Evolutionary conservation across 2,113 vertebrate genomes (phyloP).

Genomic region (Istiophorus platypterus): DNA sequence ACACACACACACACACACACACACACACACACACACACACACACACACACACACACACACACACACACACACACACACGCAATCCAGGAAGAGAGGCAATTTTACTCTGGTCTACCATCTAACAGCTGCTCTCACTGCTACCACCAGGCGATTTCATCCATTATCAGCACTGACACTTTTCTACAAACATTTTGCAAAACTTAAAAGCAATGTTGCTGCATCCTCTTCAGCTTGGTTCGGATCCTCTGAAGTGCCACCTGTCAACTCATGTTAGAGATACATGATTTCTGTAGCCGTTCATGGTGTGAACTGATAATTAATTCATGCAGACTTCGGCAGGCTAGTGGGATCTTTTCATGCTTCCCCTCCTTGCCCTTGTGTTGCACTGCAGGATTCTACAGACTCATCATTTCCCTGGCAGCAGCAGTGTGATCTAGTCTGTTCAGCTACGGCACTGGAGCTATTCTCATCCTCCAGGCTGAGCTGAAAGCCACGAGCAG

Average conservation of each 20-base stretch:
- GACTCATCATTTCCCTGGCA: constrained; percentile 64
- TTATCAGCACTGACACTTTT: neutral
- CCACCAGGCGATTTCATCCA: constrained; percentile 7
- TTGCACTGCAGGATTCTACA: constrained; percentile 60
- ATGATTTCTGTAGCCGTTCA: neutral
- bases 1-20: constrained; percentile 21
- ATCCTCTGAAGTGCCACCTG: neutral
- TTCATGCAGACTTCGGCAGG: constrained; percentile 1
- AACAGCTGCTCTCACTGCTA: constrained; percentile 47
- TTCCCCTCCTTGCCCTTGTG: constrained; percentile 61
- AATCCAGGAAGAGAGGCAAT: constrained; percentile 36
- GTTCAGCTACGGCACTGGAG: constrained; percentile 43
- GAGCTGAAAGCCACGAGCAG: constrained; percentile 32
- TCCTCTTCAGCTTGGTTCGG: neutral
- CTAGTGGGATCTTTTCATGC: constrained; percentile 17
- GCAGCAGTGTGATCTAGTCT: constrained; percentile 51
- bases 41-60: constrained; percentile 1
- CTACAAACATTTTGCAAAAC: neutral
- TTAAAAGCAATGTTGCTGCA: neutral
- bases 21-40: constrained; percentile 25
- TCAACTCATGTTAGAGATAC: neutral
- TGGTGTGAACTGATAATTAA: neutral
- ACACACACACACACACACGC: constrained; percentile 20
- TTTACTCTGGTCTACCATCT: constrained; percentile 28
- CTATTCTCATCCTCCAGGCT: constrained; percentile 49